Conservation (phyloP, 2,888 invertebrate genomes). For the Dichetophora obliterata region DNA sequence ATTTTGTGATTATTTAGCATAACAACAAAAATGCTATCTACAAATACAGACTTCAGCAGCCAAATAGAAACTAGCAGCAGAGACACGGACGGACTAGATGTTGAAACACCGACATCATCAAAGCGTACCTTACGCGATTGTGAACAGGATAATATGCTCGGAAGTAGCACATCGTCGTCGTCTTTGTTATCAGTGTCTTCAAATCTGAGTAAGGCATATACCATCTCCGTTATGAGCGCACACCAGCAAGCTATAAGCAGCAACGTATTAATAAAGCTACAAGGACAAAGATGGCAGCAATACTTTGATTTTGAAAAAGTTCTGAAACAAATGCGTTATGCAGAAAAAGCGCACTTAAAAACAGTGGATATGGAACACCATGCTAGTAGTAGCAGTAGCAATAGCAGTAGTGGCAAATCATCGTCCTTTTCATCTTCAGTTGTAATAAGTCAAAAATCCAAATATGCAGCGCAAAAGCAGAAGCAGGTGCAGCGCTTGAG, state of each 20-base stretch:
- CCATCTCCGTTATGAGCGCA: neutral
- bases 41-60: constrained; percentile 4
- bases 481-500: constrained; percentile 71
- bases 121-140: constrained; percentile 11
- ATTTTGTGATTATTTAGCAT: too few relatives aligned
- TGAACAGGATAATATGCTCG: neutral
- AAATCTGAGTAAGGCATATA: neutral
- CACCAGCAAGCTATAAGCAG: neutral
- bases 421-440: constrained; percentile 18
- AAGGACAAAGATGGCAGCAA: constrained; percentile 64
- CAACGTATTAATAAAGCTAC: constrained; percentile 49
- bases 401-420: constrained; percentile 43
- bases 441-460: neutral
- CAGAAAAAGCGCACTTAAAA: constrained; percentile 58
- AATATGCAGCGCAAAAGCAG: constrained; percentile 33
- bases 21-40: constrained; percentile 11
- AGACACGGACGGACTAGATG: neutral
- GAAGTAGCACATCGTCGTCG: neutral
- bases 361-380: neutral
- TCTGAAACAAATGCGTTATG: constrained; percentile 60
- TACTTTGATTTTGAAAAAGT: constrained; percentile 63
- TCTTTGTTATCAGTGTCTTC: neutral
- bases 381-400: neutral
- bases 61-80: neutral
- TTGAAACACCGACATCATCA: neutral